A percentile compares a stretch with the other conserved stretches of the same genome.
Evolutionary conservation across 2,888 invertebrate genomes (phyloP).

Genomic region (Zaprionus lineosus): DNA sequence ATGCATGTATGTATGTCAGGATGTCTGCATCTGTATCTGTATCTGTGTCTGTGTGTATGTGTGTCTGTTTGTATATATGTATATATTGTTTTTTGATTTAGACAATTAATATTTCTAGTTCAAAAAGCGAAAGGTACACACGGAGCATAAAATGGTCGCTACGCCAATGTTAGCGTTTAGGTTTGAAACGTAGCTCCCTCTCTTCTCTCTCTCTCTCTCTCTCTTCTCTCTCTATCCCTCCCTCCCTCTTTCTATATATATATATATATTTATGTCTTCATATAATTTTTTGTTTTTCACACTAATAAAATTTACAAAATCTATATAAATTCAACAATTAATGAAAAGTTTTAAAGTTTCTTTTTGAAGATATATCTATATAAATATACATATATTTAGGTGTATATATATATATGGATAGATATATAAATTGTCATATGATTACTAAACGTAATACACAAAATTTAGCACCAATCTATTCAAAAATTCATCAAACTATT

Average conservation of each 20-base stretch:
- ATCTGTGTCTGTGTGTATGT: too few species aligned
- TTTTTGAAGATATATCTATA: constrained; percentile 37
- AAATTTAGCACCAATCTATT: constrained; percentile 80
- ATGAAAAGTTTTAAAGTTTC: constrained; percentile 58
- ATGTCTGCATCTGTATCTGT: too few species aligned
- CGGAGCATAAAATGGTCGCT: constrained; percentile 74
- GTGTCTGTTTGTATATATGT: not conserved
- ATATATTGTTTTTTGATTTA: constrained; percentile 16
- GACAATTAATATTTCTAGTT: constrained; percentile 58
- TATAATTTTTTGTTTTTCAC: constrained; percentile 37
- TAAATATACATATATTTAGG: constrained; percentile 6
- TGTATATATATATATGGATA: constrained; percentile 41
- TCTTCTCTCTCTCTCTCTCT: constrained; percentile 33
- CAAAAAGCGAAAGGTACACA: constrained; percentile 78
- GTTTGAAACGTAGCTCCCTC: constrained; percentile 32
- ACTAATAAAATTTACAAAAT: constrained; percentile 74
- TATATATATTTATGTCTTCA: constrained; percentile 24
- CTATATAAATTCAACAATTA: constrained; percentile 77
- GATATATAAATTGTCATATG: constrained; percentile 28
- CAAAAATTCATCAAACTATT: constrained; percentile 80
- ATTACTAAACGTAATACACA: constrained; percentile 66
- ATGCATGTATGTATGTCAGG: too few species aligned
- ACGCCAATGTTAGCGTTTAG: constrained; percentile 26
- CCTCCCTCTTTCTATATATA: constrained; percentile 33
- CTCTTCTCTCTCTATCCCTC: constrained; percentile 41